These are phyloP conservation scores for Mythimna impura DNA, from an alignment of 2,888 invertebrate species.

Conservation along the genomic window DNA sequence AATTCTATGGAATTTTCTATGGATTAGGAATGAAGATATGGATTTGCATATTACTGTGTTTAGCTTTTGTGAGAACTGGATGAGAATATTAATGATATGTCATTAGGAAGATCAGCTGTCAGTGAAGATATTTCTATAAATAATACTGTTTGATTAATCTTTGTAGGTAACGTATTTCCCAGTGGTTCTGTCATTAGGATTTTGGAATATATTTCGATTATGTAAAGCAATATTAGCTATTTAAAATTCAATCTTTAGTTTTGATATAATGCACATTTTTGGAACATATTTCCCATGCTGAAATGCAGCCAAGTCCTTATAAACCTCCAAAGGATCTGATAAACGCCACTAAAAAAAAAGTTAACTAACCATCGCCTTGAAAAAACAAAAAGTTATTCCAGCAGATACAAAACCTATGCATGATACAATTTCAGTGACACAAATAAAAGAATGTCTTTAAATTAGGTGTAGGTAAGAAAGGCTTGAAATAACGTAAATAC, in stretches of 20 bases:
- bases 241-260: background rate
- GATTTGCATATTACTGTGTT: constrained; percentile 54
- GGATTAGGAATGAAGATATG: constrained; percentile 56
- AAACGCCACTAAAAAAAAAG: no score
- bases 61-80: constrained; percentile 60
- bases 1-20: constrained; percentile 73
- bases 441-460: background rate
- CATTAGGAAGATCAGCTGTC: constrained; percentile 57
- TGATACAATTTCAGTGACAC: background rate
- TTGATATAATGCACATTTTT: background rate
- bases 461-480: background rate
- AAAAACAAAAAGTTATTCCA: no score
- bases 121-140: background rate
- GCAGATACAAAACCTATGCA: background rate
- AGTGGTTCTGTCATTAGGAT: background rate
- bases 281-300: no score
- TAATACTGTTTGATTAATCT: constrained; percentile 31
- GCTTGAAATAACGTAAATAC: background rate
- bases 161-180: background rate
- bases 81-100: constrained; percentile 54
- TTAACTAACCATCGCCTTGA: no score
- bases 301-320: no score
- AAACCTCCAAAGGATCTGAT: no score
- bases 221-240: background rate
- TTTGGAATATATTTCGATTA: constrained; percentile 13